These are phyloP conservation scores for Sardinella longiceps DNA, from an alignment of 2,797 vertebrate species.

Conservation along the genomic window DNA sequence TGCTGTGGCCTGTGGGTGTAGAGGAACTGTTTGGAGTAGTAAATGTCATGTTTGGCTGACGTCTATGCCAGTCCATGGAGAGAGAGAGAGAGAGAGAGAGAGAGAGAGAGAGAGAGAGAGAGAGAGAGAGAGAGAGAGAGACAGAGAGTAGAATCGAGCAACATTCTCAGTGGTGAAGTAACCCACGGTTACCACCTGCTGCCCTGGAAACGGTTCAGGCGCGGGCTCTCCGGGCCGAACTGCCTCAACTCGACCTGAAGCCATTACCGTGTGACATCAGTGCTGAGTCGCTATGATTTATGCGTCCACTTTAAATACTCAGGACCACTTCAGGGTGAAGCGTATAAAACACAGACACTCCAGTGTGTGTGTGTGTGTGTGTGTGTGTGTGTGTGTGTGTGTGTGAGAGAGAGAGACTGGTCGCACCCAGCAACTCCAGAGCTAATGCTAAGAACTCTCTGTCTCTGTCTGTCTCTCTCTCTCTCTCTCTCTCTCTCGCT, in stretches of 20 bases:
- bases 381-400: neutral
- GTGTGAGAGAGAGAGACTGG: too few species aligned
- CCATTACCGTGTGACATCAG: neutral
- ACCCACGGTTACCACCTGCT: slow-evolving; percentile 21
- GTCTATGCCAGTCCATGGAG: neutral
- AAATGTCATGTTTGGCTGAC: slow-evolving; percentile 8
- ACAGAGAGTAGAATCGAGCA: neutral
- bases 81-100: neutral
- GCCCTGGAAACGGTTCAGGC: neutral
- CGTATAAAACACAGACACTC: neutral
- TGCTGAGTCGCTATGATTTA: neutral
- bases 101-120: neutral
- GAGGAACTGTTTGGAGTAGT: slow-evolving; percentile 4
- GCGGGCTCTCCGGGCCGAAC: neutral
- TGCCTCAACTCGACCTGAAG: neutral
- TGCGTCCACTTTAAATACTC: slow-evolving; percentile 1
- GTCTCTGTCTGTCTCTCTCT: neutral
- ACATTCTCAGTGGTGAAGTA: slow-evolving; percentile 15
- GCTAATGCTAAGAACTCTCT: neutral
- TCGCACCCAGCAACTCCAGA: neutral
- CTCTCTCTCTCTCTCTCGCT: neutral
- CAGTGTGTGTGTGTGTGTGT: neutral
- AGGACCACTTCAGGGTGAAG: neutral
- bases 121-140: neutral
- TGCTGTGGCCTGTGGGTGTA: neutral